These are phyloP conservation scores for Paramuricea clavata DNA, from an alignment of 92 coral and sea anemone genomes.

Conservation along the genomic window DNA sequence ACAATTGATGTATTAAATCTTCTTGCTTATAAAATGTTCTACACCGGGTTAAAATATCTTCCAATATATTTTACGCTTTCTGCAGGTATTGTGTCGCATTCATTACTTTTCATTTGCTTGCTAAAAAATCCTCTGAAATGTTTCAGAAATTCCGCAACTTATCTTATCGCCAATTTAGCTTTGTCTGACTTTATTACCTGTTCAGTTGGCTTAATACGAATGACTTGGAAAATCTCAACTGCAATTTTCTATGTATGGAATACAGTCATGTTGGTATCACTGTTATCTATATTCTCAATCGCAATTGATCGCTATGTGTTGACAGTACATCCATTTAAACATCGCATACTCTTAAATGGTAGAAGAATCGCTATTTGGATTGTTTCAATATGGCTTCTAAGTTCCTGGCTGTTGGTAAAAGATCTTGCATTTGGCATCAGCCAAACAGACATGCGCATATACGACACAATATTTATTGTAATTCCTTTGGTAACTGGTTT, in stretches of 20 bases:
- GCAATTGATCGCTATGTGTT: not conserved
- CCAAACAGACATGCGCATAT: not conserved
- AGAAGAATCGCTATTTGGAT: not conserved
- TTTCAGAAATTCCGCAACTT: not conserved
- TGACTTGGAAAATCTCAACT: not conserved
- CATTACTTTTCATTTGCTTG: not conserved
- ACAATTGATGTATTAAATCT: no score
- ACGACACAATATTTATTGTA: not conserved
- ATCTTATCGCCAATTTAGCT: not conserved
- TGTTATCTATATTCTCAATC: not conserved
- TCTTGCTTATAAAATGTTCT: no score
- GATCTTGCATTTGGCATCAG: not conserved
- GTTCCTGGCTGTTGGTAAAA: not conserved
- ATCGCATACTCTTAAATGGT: not conserved
- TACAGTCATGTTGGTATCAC: not conserved
- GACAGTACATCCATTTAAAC: constrained; percentile 5
- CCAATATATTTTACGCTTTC: not conserved
- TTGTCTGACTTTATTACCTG: not conserved
- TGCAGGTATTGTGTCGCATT: not conserved
- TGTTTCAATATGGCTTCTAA: not conserved
- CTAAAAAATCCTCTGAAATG: not conserved
- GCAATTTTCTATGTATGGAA: not conserved
- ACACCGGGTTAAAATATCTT: no score
- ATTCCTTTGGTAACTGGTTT: not conserved
- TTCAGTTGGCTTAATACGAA: not conserved